Evolutionary conservation across 2,113 vertebrate species (phyloP).

Genomic region (Desmodus rotundus): DNA sequence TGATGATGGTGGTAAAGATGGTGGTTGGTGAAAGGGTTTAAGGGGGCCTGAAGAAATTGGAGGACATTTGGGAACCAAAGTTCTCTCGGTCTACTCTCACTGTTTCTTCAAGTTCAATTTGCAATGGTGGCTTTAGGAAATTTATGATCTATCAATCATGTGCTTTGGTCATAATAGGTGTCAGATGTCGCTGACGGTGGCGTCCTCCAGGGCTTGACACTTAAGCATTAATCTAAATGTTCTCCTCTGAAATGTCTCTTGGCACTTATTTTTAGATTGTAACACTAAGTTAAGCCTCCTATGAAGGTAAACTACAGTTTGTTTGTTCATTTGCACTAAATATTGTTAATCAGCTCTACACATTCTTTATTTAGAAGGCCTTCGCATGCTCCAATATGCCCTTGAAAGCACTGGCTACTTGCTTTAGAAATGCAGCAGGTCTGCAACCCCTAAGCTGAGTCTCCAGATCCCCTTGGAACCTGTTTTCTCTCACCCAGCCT

Average conservation of each 20-base stretch:
- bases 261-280: background rate
- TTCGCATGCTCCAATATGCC: background rate
- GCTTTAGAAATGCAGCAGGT: background rate
- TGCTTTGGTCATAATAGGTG: background rate
- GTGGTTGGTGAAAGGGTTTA: background rate
- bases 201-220: background rate
- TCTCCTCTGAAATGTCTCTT: background rate
- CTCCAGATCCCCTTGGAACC: background rate
- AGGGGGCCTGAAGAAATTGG: background rate
- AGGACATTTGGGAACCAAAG: background rate
- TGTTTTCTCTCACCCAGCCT: background rate
- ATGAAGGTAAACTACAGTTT: background rate
- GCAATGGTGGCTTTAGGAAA: background rate
- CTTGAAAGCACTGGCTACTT: background rate
- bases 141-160: background rate
- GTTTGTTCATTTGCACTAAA: background rate
- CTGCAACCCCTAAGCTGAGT: background rate
- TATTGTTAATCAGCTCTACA: background rate
- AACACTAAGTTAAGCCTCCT: background rate
- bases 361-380: background rate
- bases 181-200: fast-evolving
- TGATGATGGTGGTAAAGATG: background rate
- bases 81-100: background rate
- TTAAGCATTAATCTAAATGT: background rate
- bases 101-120: background rate